A percentile compares a stretch with the other conserved stretches of the same genome.
These are phyloP conservation scores for Sogatella furcifera DNA, from an alignment of 1,140 invertebrate genomes.

Conservation along the genomic window DNA sequence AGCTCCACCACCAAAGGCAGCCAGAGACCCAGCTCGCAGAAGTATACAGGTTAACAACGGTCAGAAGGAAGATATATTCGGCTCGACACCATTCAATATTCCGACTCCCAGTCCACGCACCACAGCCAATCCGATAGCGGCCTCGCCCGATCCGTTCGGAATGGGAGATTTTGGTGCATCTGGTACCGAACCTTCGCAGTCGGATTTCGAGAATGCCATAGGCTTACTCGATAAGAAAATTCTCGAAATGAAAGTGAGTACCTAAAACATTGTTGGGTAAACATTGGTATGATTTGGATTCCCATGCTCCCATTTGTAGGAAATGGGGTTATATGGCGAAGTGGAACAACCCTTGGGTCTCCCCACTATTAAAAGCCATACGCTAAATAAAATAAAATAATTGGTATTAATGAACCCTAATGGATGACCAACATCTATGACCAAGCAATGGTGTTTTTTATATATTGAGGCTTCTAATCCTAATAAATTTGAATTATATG, in stretches of 20 bases:
- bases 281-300: too few species aligned
- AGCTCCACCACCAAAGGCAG: slow-evolving; percentile 21
- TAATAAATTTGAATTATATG: too few species aligned
- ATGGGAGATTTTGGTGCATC: slow-evolving; percentile 60
- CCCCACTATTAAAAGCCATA: too few species aligned
- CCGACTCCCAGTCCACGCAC: neutral
- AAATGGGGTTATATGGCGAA: too few species aligned
- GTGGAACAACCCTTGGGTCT: too few species aligned
- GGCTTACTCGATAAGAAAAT: slow-evolving; percentile 66
- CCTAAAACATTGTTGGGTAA: too few species aligned
- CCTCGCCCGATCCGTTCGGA: slow-evolving; percentile 52
- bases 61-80: slow-evolving; percentile 17
- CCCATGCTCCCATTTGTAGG: too few species aligned
- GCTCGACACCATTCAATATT: slow-evolving; percentile 17
- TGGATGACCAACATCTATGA: too few species aligned
- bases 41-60: slow-evolving; percentile 7
- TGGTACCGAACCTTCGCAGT: slow-evolving; percentile 36
- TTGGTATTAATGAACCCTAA: too few species aligned
- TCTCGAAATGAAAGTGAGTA: slow-evolving; percentile 66
- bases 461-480: too few species aligned
- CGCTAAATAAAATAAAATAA: too few species aligned
- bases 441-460: too few species aligned
- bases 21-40: slow-evolving; percentile 14
- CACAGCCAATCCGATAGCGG: neutral
- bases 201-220: slow-evolving; percentile 56